A percentile compares a stretch with the other conserved stretches of the same genome.
Evolutionary conservation across 1,140 invertebrate genomes (phyloP).

Genomic region (Gryon sp.): DNA sequence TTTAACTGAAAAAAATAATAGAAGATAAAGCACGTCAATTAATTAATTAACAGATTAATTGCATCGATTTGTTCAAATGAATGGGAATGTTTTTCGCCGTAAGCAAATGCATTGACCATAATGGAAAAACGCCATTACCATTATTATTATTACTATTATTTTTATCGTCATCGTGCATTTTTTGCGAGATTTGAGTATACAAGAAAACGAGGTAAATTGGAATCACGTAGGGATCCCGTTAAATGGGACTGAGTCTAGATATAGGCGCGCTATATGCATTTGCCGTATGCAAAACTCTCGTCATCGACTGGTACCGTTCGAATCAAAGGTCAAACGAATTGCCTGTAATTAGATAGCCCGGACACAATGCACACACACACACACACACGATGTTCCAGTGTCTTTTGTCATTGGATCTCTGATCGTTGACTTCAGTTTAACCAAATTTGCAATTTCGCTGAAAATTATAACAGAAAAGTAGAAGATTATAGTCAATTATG

Average conservation of each 20-base stretch:
- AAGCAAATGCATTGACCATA: constrained; percentile 10
- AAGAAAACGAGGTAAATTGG: constrained; percentile 49
- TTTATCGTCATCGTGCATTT: too few species aligned
- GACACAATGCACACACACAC: too few species aligned
- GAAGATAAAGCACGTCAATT: too few species aligned
- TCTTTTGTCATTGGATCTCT: not conserved
- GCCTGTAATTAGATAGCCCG: constrained; percentile 16
- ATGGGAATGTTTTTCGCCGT: not conserved
- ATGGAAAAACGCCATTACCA: constrained; percentile 49
- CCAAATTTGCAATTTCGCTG: too few species aligned
- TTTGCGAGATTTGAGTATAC: not conserved
- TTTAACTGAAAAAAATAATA: too few species aligned
- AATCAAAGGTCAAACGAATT: constrained; percentile 21
- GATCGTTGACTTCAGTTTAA: not conserved
- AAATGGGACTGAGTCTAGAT: constrained; percentile 24
- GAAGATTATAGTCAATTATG: too few species aligned
- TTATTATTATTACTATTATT: constrained; percentile 43
- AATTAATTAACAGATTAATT: too few species aligned
- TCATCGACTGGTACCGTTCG: constrained; percentile 41
- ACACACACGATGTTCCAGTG: too few species aligned
- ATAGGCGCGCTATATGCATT: not conserved
- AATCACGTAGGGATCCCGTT: constrained; percentile 52
- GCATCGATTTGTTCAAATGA: too few species aligned
- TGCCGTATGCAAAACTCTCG: constrained; percentile 39
- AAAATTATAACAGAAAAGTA: too few species aligned